Percentiles rank a stretch among this genome's conserved stretches.
Evolutionary conservation across 2,797 vertebrate genomes (phyloP).

Genomic region (Lacerta agilis): DNA sequence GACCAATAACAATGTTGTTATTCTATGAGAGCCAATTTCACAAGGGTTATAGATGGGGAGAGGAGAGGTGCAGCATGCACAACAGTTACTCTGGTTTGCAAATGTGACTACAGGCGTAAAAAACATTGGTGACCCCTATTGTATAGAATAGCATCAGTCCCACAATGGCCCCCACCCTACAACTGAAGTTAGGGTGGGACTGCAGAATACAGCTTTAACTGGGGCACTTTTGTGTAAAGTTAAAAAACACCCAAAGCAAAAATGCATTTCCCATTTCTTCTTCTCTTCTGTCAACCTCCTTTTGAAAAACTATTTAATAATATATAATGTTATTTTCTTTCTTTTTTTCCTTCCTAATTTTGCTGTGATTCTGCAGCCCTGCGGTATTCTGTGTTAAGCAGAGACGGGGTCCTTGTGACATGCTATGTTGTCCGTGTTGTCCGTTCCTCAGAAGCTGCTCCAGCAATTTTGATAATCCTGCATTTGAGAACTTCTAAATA

Average conservation of each 20-base stretch:
- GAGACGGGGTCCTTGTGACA: not conserved
- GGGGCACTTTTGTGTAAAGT: not conserved
- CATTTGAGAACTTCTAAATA: constrained; percentile 12
- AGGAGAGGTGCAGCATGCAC: no score
- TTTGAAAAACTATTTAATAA: not conserved
- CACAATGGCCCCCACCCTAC: not conserved
- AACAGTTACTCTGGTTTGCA: no score
- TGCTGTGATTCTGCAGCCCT: not conserved
- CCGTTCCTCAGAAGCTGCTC: not conserved
- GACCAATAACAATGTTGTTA: no score
- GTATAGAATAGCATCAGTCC: not conserved
- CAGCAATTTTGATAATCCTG: constrained; percentile 1
- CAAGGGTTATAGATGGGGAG: no score
- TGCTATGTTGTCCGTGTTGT: not conserved
- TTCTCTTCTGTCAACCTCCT: not conserved
- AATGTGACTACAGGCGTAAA: no score
- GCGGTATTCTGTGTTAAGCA: not conserved
- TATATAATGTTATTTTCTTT: not conserved
- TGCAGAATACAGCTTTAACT: not conserved
- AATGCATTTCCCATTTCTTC: not conserved
- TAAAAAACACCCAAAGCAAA: not conserved
- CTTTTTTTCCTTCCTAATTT: not conserved
- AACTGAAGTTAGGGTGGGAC: not conserved
- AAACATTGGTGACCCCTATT: no score
- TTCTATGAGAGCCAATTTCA: no score